These are phyloP conservation scores for Lasiurus cinereus DNA, from an alignment of 2,113 vertebrate species.

Conservation along the genomic window DNA sequence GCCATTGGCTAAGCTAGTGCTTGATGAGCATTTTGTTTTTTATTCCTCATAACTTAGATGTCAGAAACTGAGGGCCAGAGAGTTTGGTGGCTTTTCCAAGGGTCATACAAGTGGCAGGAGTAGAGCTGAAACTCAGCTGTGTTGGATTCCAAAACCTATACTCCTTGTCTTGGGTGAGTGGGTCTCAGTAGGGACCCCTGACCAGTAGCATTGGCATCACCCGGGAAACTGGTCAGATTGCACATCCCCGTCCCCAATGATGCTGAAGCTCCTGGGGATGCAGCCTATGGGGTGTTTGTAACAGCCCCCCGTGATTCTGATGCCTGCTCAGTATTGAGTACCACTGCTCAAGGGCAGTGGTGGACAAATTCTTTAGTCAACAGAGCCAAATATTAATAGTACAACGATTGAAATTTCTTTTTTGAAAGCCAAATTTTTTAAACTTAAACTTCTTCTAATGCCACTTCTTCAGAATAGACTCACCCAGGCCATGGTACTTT, in stretches of 20 bases:
- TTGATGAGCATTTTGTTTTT: neutral
- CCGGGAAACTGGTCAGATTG: neutral
- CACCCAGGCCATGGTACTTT: too few relatives aligned
- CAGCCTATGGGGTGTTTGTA: neutral
- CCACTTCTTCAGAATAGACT: too few relatives aligned
- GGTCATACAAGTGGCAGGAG: neutral
- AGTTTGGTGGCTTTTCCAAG: constrained; percentile 16
- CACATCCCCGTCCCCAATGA: neutral
- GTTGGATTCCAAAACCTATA: neutral
- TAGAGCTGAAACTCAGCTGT: neutral
- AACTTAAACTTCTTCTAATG: too few relatives aligned
- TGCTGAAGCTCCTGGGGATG: neutral
- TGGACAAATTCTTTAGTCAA: too few relatives aligned
- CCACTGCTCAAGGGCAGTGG: neutral
- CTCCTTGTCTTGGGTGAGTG: neutral
- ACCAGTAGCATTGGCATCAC: neutral
- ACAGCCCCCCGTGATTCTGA: neutral
- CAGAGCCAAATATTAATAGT: too few relatives aligned
- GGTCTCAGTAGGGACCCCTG: neutral
- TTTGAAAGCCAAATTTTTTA: too few relatives aligned
- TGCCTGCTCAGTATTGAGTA: neutral
- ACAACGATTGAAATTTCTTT: too few relatives aligned
- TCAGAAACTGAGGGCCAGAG: neutral
- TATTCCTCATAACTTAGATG: neutral
- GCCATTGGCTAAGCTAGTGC: neutral